Base-by-base conservation (phyloP, 2,888 invertebrate genomes). In the Elmis aenea region DNA sequence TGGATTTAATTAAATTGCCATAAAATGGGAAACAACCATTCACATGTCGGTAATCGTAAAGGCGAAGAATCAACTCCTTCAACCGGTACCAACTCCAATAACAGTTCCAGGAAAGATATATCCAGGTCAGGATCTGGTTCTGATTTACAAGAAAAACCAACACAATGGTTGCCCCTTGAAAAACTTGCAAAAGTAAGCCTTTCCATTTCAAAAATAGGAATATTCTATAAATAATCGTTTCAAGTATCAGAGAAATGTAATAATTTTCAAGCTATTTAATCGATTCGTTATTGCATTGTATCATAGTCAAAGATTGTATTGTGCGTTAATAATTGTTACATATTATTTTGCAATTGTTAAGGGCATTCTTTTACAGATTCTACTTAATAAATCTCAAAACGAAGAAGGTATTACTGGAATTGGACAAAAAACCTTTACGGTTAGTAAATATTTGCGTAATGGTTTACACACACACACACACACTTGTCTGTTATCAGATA, bases 381-480 rank as follows among this genome's bases (percentile, higher is more conserved):
- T 88, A 40, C 74, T 75, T 3, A 81, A 84, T 52, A 77, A 79
- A 47, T 75, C 83, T 16, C 75, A 79, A 38, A 77, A 80, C 43
- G 79, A 83, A 60, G 83, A 81, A 62, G 79, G 79, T 16, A 67
- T 83, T 41, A 78, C 80, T 53, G 86, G 86, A 21, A 80, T 88
- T 56, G 77, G 83, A 2, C 70, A 75, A 38, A 75, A 75, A 29
- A 75, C 77, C n/a, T 82, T 83, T 51, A 70, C 70, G 42, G 79
- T 79, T 61, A 73, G 73, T 37, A 18, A 6, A 6, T 18, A 8
- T 18, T 8, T 6, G 18, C 18, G 8, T 6, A 18, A 6, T 16
- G 40, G 40, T 10, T 42, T 37, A 12, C n/a, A n/a, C n/a, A n/a
- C n/a, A n/a, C n/a, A n/a, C n/a, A n/a, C n/a, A n/a, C n/a, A n/a